A percentile compares a stretch with the other conserved stretches of the same genome.
Conservation (phyloP, 2,113 vertebrate genomes). For the Dromiciops gliroides region DNA sequence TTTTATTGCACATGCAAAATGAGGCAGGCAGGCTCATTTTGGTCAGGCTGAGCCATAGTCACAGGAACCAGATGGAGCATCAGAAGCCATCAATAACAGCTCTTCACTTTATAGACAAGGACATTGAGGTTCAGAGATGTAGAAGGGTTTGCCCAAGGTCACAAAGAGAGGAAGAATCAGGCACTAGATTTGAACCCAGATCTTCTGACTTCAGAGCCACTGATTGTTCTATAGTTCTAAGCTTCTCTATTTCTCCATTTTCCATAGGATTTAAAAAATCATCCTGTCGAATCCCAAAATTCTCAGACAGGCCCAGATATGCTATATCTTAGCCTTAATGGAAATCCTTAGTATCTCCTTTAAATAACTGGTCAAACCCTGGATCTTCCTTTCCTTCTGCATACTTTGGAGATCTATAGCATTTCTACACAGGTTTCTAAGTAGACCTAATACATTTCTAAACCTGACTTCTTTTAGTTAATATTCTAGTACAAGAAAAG, state of each 20-base stretch:
- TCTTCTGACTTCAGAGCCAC: background rate
- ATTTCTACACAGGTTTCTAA: too few species aligned
- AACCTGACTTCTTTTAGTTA: background rate
- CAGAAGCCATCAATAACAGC: too few species aligned
- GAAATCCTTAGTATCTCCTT: background rate
- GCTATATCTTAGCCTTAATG: background rate
- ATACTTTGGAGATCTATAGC: background rate
- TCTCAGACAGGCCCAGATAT: background rate
- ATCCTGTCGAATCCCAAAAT: background rate
- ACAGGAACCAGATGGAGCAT: too few species aligned
- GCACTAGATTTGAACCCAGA: background rate
- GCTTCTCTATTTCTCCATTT: too few species aligned
- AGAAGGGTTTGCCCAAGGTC: too few species aligned
- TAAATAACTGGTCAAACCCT: background rate
- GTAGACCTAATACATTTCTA: background rate
- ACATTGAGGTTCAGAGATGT: too few species aligned
- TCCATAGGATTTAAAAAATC: background rate
- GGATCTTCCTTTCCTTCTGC: background rate
- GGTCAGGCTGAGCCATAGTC: too few species aligned
- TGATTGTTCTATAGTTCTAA: too few species aligned
- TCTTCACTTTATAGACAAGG: too few species aligned
- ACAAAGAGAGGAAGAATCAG: too few species aligned
- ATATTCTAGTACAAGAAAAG: background rate
- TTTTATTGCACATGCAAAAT: too few species aligned
- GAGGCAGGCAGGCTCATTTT: too few species aligned